phyloP scores from a whole-genome alignment of 2,888 invertebrate genomes.

The Mesorhabditis sp. region DNA sequence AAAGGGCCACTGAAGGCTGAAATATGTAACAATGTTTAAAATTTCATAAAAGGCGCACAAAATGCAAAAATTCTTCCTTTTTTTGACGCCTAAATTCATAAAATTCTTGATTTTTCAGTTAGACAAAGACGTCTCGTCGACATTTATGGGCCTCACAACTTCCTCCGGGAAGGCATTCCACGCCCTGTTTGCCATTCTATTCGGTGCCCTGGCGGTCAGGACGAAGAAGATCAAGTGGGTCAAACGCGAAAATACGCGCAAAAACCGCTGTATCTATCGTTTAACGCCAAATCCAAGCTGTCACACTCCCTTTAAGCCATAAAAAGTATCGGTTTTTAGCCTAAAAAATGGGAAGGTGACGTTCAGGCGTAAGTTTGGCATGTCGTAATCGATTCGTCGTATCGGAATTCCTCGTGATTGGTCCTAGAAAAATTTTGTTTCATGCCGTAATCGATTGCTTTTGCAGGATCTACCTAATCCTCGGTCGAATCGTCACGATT shows the following conservation, averaged over 20 bases:
- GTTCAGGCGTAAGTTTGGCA: no score
- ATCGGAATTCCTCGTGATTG: no score
- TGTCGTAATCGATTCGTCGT: no score
- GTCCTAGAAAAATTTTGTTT: no score
- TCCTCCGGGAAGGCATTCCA: background rate
- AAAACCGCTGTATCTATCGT: no score
- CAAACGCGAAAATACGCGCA: background rate
- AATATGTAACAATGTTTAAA: background rate
- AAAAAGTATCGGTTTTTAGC: background rate
- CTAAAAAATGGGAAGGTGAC: background rate
- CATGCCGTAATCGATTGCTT: background rate
- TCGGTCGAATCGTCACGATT: constrained; percentile 22
- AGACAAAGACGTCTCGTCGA: background rate
- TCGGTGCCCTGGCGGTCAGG: background rate
- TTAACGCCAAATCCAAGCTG: no score
- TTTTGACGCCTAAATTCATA: no score
- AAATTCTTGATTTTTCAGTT: background rate
- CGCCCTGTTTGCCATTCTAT: background rate
- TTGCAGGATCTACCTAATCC: constrained; percentile 21
- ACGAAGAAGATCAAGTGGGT: background rate
- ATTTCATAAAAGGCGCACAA: no score
- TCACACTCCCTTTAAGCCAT: background rate
- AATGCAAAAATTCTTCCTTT: no score
- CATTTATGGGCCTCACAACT: background rate
- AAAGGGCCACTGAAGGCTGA: background rate